Evolutionary conservation across 2,797 vertebrate genomes (phyloP), one percentile per base, ranked within the genome.

Genomic region (Enteromius anoplus): DNA sequence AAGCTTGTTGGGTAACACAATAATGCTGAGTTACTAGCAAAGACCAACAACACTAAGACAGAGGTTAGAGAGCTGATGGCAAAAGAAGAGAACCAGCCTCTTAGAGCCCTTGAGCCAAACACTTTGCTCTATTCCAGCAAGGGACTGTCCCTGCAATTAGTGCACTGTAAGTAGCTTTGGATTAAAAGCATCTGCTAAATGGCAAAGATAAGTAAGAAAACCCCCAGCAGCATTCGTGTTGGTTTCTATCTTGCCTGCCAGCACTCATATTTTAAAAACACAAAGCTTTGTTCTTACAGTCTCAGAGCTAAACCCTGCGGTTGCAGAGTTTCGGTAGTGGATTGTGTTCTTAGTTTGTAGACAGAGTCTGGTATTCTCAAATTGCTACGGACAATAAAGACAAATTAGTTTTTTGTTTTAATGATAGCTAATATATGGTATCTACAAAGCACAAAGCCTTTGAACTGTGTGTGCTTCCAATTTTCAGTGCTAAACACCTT

Each of bases 181-280:
- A 83, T 83, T 78, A 83, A 78, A 78, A 83, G 82, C 82, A 51
- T 83, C 75, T 51, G 75, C 75, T 83, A 83, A 83, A 83, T 83
- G 53, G 53, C 82, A 70, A 78, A 83, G 75, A 70, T 68, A 60
- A 82, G 81, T 82, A 75, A 76, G 49, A 62, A 78, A 83, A 71
- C 5, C 66, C 75, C 75, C 66, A 60, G 75, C 29, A 71, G 82
- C 26, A 77, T 65, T 73, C 70, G 75, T 70, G 82, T 78, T 78
- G 53, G 66, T 78, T 78, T 78, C 65, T 71, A 15, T 71, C 64
- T 71, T 78, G 51, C 23, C 64, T 12, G 6, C 37, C 65, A 71
- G 75, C 29, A 71, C 42, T 40, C n/a, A 47, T 64, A 83, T 78
- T 62, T 83, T 62, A 29, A 71, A 78, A 62, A 71, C 72, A 78